Evolutionary conservation across 2,797 vertebrate genomes (phyloP).

Genomic region (Malacoctenus gilli): DNA sequence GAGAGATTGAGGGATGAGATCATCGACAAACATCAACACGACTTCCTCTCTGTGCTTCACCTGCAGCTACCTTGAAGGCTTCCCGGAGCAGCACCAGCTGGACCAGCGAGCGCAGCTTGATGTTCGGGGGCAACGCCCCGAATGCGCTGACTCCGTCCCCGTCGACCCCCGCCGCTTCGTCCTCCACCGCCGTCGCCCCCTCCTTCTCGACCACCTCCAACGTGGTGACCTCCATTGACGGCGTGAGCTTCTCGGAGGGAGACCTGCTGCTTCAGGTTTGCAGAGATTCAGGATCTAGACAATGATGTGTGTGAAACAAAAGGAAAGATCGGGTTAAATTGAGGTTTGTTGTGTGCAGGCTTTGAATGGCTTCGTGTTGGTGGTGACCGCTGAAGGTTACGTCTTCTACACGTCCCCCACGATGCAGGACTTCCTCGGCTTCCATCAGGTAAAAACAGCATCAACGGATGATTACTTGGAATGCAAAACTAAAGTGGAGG

Average conservation of each 20-base stretch:
- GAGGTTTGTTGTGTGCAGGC: slow-evolving; percentile 66
- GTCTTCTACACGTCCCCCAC: slow-evolving; percentile 84
- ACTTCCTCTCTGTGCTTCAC: neutral
- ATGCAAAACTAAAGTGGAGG: neutral
- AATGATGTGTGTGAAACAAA: no score
- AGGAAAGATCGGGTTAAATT: no score
- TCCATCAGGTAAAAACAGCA: slow-evolving; percentile 80
- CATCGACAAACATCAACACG: no score
- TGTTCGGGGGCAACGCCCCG: slow-evolving; percentile 53
- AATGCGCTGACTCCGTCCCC: slow-evolving; percentile 5
- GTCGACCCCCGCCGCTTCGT: no score
- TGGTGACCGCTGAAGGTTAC: slow-evolving; percentile 83
- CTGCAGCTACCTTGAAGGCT: slow-evolving; percentile 76
- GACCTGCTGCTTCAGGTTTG: slow-evolving; percentile 79
- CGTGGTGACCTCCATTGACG: slow-evolving; percentile 67
- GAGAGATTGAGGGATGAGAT: no score
- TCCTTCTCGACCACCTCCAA: neutral
- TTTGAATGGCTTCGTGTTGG: slow-evolving; percentile 84
- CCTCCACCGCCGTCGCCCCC: neutral
- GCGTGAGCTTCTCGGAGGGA: slow-evolving; percentile 78
- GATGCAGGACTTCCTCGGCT: slow-evolving; percentile 87
- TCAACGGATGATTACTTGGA: neutral
- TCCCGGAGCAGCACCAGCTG: slow-evolving; percentile 54
- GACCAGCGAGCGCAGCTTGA: slow-evolving; percentile 34
- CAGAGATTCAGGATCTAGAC: no score